phyloP scores from a whole-genome alignment of 37 sponge, comb jelly and placozoan species.

The Sycon ciliatum region DNA sequence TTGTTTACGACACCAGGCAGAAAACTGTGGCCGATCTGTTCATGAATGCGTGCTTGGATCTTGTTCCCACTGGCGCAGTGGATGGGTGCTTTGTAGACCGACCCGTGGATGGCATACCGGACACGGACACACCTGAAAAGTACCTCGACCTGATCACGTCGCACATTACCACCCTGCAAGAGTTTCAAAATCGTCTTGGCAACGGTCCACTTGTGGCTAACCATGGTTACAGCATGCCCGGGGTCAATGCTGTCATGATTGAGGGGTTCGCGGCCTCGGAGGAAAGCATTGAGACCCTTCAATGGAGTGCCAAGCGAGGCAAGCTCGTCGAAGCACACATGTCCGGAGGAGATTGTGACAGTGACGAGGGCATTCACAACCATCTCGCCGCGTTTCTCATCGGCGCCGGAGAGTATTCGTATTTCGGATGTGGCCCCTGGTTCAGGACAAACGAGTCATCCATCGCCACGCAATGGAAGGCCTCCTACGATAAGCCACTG shows the following conservation, averaged over 20 bases:
- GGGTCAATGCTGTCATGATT: constrained; percentile 39
- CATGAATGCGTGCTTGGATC: too few relatives aligned
- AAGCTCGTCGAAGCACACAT: constrained; percentile 40
- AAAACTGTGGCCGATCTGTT: too few relatives aligned
- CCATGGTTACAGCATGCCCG: constrained; percentile 1
- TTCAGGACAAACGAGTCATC: too few relatives aligned
- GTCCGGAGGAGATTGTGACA: neutral
- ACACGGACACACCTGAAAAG: too few relatives aligned
- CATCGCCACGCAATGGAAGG: constrained; percentile 14
- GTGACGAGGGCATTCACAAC: constrained; percentile 25
- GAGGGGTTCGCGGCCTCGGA: constrained; percentile 33
- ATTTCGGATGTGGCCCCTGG: constrained; percentile 35
- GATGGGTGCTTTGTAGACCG: constrained; percentile 50
- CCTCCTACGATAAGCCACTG: constrained; percentile 40
- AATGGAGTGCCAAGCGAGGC: neutral
- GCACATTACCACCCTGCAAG: too few relatives aligned
- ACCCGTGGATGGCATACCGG: neutral
- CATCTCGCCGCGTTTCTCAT: constrained; percentile 41
- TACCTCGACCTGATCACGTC: too few relatives aligned
- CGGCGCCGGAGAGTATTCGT: constrained; percentile 31
- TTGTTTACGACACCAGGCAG: too few relatives aligned
- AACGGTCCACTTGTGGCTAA: neutral
- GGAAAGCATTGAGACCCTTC: constrained; percentile 18
- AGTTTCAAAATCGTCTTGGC: neutral
- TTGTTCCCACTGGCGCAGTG: too few relatives aligned